These are phyloP conservation scores for Cataglyphis albicans DNA, from an alignment of 2,888 invertebrate genomes.

Conservation along the genomic window DNA sequence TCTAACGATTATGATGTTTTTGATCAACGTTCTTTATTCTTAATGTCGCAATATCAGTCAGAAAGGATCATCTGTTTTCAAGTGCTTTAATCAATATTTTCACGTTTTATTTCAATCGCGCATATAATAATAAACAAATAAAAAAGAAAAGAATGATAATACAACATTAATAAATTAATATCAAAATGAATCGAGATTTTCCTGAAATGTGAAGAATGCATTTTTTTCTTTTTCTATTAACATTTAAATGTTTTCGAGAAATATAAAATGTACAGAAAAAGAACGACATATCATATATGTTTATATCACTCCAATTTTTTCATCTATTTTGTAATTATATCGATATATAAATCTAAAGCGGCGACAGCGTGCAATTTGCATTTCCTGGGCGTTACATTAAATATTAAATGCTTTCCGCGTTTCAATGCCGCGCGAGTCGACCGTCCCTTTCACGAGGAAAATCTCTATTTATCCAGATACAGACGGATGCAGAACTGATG, in stretches of 20 bases:
- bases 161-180: neutral
- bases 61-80: neutral
- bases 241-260: neutral
- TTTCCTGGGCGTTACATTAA: conserved; percentile 65
- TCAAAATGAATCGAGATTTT: conserved; percentile 1
- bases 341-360: conserved; percentile 50
- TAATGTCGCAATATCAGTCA: neutral
- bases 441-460: conserved; percentile 57
- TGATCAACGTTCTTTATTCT: neutral
- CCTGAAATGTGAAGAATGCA: neutral
- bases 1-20: conserved; percentile 5
- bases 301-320: neutral
- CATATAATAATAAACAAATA: neutral
- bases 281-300: neutral
- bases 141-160: neutral
- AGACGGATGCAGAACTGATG: conserved; percentile 28
- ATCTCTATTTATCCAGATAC: conserved; percentile 66
- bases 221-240: neutral
- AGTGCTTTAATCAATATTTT: conserved; percentile 12
- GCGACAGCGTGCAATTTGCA: conserved; percentile 56
- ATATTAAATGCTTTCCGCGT: conserved; percentile 64
- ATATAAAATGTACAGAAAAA: neutral
- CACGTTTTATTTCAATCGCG: neutral
- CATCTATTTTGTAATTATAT: conserved; percentile 57
- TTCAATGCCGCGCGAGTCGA: conserved; percentile 55